phyloP scores from a whole-genome alignment of 2,888 invertebrate species.

The Stenolophus ochropezus region DNA sequence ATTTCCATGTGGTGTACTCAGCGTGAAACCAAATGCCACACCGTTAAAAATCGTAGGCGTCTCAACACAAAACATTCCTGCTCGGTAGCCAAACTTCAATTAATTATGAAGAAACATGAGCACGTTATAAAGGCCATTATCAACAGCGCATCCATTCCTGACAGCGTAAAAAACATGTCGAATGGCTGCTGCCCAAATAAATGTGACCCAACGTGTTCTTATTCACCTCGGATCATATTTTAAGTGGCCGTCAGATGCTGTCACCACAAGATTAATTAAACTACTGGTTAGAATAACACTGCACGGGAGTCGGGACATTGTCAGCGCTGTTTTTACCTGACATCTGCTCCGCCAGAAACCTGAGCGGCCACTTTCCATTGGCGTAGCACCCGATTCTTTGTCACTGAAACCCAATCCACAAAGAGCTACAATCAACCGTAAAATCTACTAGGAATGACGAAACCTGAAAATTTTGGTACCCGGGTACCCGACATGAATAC shows the following conservation, averaged over 20 bases:
- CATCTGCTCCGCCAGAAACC: conserved; percentile 51
- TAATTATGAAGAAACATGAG: conserved; percentile 54
- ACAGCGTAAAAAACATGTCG: conserved; percentile 51
- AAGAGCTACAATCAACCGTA: neutral
- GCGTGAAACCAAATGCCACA: conserved; percentile 23
- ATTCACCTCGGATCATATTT: conserved; percentile 57
- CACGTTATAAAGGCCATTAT: conserved; percentile 50
- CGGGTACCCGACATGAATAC: too few relatives aligned
- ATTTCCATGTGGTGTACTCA: neutral
- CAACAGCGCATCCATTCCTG: conserved; percentile 48
- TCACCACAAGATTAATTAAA: conserved; percentile 59
- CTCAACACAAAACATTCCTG: conserved; percentile 29
- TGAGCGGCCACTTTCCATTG: neutral
- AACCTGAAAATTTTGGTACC: neutral
- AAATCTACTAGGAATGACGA: neutral
- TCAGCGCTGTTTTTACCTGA: conserved; percentile 59
- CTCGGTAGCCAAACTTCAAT: conserved; percentile 31
- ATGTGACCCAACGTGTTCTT: conserved; percentile 53
- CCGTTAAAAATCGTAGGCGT: conserved; percentile 38
- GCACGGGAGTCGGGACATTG: conserved; percentile 53
- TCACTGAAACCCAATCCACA: neutral
- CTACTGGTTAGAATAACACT: conserved; percentile 57
- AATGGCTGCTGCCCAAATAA: conserved; percentile 51
- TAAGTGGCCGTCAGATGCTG: conserved; percentile 57
- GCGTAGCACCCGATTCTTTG: neutral